phyloP scores from a whole-genome alignment of 1,140 invertebrate genomes.

The Helicoverpa zea region DNA sequence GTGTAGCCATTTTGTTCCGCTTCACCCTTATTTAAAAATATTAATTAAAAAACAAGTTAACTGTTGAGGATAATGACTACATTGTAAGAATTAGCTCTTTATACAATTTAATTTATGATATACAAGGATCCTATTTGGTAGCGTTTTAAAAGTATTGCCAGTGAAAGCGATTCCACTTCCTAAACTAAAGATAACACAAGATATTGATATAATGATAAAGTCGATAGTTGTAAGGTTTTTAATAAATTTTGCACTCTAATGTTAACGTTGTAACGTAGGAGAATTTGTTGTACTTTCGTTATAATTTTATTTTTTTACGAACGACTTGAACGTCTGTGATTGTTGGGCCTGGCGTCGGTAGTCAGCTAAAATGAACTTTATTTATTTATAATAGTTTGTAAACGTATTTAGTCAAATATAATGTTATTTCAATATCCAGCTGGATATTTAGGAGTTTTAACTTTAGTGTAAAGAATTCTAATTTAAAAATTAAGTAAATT shows the following conservation, averaged over 20 bases:
- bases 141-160: constrained; percentile 34
- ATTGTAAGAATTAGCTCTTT: constrained; percentile 17
- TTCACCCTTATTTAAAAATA: neutral
- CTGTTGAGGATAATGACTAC: constrained; percentile 6
- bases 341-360: constrained; percentile 49
- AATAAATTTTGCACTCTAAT: constrained; percentile 73
- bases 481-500: constrained; percentile 33
- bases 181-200: constrained; percentile 26
- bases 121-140: constrained; percentile 17
- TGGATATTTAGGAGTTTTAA: neutral
- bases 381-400: constrained; percentile 16
- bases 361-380: constrained; percentile 25
- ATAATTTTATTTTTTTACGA: constrained; percentile 70
- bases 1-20: constrained; percentile 12
- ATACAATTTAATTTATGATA: constrained; percentile 11
- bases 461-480: neutral
- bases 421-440: neutral
- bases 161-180: constrained; percentile 24
- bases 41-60: neutral
- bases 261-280: constrained; percentile 56
- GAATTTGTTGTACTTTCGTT: constrained; percentile 67
- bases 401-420: constrained; percentile 13
- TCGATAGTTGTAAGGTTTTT: constrained; percentile 54
- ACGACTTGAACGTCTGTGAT: constrained; percentile 60
- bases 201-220: constrained; percentile 39